Conservation (phyloP, 2,113 vertebrate genomes). For the Cyrtonyx montezumae region DNA sequence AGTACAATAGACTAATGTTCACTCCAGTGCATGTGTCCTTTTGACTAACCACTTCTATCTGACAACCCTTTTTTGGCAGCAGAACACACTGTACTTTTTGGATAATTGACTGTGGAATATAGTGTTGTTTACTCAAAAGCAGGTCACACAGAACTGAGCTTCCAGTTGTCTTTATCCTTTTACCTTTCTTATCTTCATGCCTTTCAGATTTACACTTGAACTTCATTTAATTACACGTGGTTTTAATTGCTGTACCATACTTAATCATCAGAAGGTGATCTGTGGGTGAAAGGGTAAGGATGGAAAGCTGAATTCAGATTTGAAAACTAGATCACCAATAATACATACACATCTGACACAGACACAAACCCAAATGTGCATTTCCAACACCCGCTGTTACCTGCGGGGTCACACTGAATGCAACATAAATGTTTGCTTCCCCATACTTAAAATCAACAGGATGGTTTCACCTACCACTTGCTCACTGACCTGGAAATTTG, state of each 20-base stretch:
- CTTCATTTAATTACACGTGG: conserved; percentile 43
- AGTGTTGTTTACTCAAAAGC: conserved; percentile 82
- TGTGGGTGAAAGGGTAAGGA: not conserved
- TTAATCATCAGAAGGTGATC: conserved; percentile 52
- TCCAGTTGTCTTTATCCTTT: conserved; percentile 68
- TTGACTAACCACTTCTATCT: conserved; percentile 72
- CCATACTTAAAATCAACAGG: not conserved
- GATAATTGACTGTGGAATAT: conserved; percentile 83
- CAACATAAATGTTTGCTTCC: not conserved
- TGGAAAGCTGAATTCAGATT: conserved; percentile 14
- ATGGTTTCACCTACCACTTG: not conserved
- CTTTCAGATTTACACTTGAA: conserved; percentile 30
- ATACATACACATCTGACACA: not conserved
- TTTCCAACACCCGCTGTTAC: not conserved
- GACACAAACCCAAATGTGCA: not conserved
- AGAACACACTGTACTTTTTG: conserved; percentile 82
- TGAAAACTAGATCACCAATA: not conserved
- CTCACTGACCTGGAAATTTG: not conserved
- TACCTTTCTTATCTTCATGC: conserved; percentile 50
- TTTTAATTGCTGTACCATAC: conserved; percentile 56
- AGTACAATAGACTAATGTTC: conserved; percentile 77
- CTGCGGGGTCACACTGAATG: not conserved
- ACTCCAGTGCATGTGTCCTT: conserved; percentile 73
- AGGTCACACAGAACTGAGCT: conserved; percentile 77
- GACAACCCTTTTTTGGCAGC: conserved; percentile 75